Evolutionary conservation across 1,140 invertebrate genomes (phyloP).

Genomic region (Paraescarpia echinospica): DNA sequence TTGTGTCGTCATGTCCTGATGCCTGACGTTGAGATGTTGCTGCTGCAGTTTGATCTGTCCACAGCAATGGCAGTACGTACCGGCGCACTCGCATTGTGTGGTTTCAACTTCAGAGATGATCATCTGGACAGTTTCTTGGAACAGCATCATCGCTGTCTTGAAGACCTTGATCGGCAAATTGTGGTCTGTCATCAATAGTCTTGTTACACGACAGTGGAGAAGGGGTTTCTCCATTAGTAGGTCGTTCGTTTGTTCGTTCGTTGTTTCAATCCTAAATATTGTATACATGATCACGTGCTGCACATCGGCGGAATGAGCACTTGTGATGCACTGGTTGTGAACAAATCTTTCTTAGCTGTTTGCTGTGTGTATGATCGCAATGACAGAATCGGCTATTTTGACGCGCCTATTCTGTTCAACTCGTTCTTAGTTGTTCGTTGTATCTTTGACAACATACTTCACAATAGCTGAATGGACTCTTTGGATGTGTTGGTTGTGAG

Average conservation of each 20-base stretch:
- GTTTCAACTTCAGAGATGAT: background rate
- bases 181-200: conserved; percentile 27
- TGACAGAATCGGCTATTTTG: no score
- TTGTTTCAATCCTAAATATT: conserved; percentile 35
- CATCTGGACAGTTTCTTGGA: conserved; percentile 29
- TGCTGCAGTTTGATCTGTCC: background rate
- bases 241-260: conserved; percentile 29
- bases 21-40: background rate
- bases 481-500: no score
- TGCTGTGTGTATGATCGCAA: background rate
- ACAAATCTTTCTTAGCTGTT: background rate
- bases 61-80: conserved; percentile 6
- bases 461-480: no score
- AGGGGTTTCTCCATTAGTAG: conserved; percentile 40
- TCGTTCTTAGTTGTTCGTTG: no score
- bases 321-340: background rate
- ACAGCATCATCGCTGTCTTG: background rate
- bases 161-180: conserved; percentile 24
- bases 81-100: background rate
- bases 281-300: conserved; percentile 27
- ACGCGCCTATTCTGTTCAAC: no score
- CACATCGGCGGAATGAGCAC: background rate
- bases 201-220: conserved; percentile 38
- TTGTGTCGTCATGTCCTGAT: background rate
- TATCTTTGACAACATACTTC: no score